Percentiles rank a stretch among this genome's conserved stretches.
Conservation (phyloP, 2,888 invertebrate genomes). For the Eilema griseolum region DNA sequence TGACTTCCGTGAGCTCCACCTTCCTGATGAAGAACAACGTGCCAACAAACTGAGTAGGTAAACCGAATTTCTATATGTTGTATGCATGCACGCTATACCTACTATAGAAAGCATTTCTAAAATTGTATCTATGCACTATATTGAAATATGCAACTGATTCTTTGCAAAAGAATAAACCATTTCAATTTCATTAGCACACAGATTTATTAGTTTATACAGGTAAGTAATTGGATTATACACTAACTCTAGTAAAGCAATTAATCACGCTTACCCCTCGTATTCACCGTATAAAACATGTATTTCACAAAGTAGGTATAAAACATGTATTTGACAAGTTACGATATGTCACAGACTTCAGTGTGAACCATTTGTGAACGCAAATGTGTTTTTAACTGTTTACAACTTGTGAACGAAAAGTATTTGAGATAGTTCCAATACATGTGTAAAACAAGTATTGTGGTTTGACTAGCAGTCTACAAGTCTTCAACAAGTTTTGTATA, state of each 20-base stretch:
- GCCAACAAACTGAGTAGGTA: conserved; percentile 86
- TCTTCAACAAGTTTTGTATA: too few species aligned
- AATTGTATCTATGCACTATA: neutral
- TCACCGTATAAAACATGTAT: too few species aligned
- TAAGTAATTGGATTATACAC: neutral
- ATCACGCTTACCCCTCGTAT: too few species aligned
- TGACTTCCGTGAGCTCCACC: conserved; percentile 95
- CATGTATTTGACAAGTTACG: too few species aligned
- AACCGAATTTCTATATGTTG: conserved; percentile 80
- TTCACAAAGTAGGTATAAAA: too few species aligned
- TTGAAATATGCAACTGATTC: neutral
- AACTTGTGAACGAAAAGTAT: too few species aligned
- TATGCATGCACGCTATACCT: conserved; percentile 68
- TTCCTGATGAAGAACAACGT: conserved; percentile 84
- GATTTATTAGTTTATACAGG: neutral
- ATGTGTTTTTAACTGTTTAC: too few species aligned
- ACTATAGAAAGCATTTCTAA: conserved; percentile 5
- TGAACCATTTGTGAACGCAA: too few species aligned
- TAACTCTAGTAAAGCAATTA: neutral
- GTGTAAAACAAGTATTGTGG: too few species aligned
- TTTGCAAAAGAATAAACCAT: neutral
- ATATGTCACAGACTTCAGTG: too few species aligned
- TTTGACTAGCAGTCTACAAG: too few species aligned
- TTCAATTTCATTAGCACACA: neutral
- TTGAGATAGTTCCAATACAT: too few species aligned